phyloP scores from a whole-genome alignment of 2,113 vertebrate species.

The Nannospalax galili region DNA sequence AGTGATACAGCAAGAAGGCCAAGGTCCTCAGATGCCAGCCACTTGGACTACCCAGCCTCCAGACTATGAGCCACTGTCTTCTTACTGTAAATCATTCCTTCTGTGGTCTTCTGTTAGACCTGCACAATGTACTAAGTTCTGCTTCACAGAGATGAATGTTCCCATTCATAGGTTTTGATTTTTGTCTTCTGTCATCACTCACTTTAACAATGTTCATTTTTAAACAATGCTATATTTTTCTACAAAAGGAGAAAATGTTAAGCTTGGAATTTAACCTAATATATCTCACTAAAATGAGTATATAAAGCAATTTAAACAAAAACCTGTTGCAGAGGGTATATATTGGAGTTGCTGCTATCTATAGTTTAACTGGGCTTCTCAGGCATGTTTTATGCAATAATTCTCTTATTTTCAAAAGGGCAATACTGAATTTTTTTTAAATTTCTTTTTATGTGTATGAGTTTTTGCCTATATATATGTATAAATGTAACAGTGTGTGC shows the following conservation, averaged over 20 bases:
- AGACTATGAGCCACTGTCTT: background rate
- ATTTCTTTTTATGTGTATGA: background rate
- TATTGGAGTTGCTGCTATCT: background rate
- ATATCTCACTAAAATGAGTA: background rate
- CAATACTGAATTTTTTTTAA: background rate
- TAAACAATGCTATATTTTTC: background rate
- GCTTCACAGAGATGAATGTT: background rate
- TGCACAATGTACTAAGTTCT: background rate
- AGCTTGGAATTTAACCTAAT: background rate
- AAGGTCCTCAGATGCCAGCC: background rate
- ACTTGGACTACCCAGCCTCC: background rate
- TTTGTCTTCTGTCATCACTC: background rate
- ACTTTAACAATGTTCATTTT: slow-evolving; percentile 5
- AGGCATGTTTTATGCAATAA: background rate
- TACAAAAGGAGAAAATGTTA: background rate
- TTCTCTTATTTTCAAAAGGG: slow-evolving; percentile 10
- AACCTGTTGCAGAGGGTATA: background rate
- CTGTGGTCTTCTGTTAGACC: background rate
- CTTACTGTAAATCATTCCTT: background rate
- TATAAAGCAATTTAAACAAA: slow-evolving; percentile 17
- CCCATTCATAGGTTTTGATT: background rate
- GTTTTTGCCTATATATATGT: no score
- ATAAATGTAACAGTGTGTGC: no score
- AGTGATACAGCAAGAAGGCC: background rate
- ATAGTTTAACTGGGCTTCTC: background rate